A percentile compares a stretch with the other conserved stretches of the same genome.
These are phyloP conservation scores for Glyptemys insculpta DNA, from an alignment of 2,797 vertebrate genomes.

Conservation along the genomic window DNA sequence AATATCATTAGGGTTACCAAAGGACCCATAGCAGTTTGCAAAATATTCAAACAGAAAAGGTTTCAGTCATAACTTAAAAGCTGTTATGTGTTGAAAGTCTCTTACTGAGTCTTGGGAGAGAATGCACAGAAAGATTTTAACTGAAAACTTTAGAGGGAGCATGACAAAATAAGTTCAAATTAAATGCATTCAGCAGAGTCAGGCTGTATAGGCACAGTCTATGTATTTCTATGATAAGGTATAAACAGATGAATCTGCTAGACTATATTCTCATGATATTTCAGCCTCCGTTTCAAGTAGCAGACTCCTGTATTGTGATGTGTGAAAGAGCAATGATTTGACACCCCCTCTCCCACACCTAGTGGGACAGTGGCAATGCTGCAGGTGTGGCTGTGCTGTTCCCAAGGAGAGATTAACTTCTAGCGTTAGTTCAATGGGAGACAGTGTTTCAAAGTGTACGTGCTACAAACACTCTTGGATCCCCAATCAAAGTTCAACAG, in stretches of 20 bases:
- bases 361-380: neutral
- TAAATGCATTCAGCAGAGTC: neutral
- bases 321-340: neutral
- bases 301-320: neutral
- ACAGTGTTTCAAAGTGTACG: neutral
- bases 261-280: neutral
- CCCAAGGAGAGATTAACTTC: neutral
- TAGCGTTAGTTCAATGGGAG: neutral
- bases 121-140: neutral
- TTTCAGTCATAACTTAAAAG: constrained; percentile 14
- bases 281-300: neutral
- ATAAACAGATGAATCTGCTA: neutral
- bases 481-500: neutral
- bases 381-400: neutral
- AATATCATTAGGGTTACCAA: neutral
- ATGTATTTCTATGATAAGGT: neutral
- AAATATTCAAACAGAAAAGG: neutral
- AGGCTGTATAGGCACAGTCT: neutral
- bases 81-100: neutral
- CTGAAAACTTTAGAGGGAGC: neutral
- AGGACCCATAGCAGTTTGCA: neutral
- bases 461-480: neutral
- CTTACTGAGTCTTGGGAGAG: neutral
- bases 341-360: too few species aligned
- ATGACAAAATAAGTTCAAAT: neutral